Percentiles rank a stretch among this genome's conserved stretches.
These are phyloP conservation scores for Cryptotis parvus DNA, from an alignment of 2,113 vertebrate species.

Conservation along the genomic window DNA sequence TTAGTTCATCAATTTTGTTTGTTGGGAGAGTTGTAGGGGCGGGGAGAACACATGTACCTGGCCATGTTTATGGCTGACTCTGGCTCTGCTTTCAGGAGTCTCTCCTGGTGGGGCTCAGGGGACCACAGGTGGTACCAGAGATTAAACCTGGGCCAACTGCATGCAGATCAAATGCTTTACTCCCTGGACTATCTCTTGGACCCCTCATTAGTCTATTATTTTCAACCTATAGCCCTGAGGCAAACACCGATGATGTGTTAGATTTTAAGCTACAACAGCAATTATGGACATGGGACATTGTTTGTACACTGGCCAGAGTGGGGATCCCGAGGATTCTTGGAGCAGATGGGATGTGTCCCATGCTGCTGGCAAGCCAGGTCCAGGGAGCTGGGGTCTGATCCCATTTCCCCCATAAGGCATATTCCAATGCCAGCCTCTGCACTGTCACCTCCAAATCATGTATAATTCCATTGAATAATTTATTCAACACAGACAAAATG, in stretches of 20 bases:
- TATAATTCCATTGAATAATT: conserved; percentile 31
- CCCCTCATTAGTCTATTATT: no score
- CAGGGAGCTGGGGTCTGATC: neutral
- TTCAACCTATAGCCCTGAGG: neutral
- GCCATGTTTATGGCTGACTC: no score
- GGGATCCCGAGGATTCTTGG: neutral
- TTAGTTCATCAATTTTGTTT: no score
- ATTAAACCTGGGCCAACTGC: no score
- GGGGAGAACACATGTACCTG: no score
- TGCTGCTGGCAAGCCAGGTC: neutral
- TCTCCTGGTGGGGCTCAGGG: no score
- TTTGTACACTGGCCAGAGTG: neutral
- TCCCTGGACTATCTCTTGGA: no score
- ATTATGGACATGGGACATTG: neutral
- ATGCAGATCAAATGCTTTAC: no score
- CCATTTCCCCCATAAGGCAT: neutral
- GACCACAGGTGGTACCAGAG: no score
- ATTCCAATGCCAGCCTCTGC: neutral
- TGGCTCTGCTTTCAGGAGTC: no score
- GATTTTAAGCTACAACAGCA: neutral
- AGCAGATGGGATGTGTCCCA: neutral
- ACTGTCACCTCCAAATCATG: neutral
- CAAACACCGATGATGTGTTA: neutral
- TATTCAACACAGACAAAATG: neutral
- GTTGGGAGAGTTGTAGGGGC: no score